A percentile compares a stretch with the other conserved stretches of the same genome.
Conservation (phyloP, 2,888 invertebrate species). For the Brenthis hecate region DNA sequence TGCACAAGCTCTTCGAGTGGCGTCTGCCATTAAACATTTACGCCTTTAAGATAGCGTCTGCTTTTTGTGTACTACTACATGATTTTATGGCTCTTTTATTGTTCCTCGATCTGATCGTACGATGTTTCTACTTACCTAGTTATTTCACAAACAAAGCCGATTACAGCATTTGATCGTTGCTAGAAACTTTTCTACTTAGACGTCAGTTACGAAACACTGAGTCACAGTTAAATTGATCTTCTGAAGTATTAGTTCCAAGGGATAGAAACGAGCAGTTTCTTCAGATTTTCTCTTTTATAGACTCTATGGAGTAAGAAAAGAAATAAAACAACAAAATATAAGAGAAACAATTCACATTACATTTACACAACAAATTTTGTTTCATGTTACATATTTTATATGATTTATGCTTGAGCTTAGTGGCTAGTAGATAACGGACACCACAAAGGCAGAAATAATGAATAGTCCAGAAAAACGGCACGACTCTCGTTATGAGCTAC, state of each 20-base stretch:
- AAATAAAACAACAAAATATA: conserved; percentile 2
- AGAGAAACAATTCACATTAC: conserved; percentile 6
- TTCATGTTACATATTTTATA: conserved; percentile 23
- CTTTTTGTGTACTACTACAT: conserved; percentile 69
- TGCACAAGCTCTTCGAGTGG: conserved; percentile 58
- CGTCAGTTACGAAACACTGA: conserved; percentile 40
- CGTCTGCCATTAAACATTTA: conserved; percentile 75
- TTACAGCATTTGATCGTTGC: conserved; percentile 55
- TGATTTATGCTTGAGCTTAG: conserved; percentile 61
- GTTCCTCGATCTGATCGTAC: conserved; percentile 65
- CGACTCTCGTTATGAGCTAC: conserved; percentile 75
- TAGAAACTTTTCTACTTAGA: conserved; percentile 42
- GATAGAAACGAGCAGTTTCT: conserved; percentile 13
- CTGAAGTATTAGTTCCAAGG: conserved; percentile 18
- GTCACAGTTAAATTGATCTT: conserved; percentile 40
- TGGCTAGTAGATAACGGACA: conserved; percentile 67
- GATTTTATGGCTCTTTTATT: conserved; percentile 75
- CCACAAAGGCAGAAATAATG: conserved; percentile 77
- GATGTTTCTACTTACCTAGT: conserved; percentile 57
- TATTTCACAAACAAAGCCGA: conserved; percentile 61
- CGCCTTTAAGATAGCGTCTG: conserved; percentile 70
- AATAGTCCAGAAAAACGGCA: conserved; percentile 77
- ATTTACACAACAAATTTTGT: neutral
- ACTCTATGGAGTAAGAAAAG: neutral
- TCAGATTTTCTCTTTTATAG: conserved; percentile 1